phyloP scores from a whole-genome alignment of 2,888 invertebrate genomes.

The Cephonodes hylas region DNA sequence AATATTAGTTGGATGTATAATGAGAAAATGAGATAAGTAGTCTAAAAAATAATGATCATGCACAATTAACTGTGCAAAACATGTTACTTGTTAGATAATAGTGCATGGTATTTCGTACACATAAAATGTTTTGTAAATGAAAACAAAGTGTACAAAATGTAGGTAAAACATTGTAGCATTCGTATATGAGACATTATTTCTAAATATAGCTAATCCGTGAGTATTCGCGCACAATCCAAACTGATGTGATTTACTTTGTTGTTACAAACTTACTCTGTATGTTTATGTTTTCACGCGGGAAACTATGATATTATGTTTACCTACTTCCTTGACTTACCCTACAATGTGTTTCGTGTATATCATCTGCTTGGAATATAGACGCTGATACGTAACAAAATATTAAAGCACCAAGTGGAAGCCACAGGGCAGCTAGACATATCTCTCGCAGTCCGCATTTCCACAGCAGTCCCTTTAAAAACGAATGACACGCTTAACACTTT shows the following conservation, averaged over 20 bases:
- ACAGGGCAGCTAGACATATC: conserved; percentile 91
- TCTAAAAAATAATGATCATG: too few species aligned
- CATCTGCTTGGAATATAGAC: conserved; percentile 94
- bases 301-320: not conserved
- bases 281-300: not conserved
- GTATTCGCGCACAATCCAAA: not conserved
- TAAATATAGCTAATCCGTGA: too few species aligned
- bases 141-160: too few species aligned
- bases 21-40: too few species aligned
- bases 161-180: too few species aligned
- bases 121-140: too few species aligned
- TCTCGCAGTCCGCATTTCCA: conserved; percentile 89
- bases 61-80: too few species aligned
- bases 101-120: too few species aligned
- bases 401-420: conserved; percentile 91
- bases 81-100: too few species aligned
- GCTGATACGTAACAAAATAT: conserved; percentile 94
- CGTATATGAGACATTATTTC: too few species aligned
- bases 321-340: conserved; percentile 83
- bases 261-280: not conserved
- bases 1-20: too few species aligned
- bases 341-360: conserved; percentile 97
- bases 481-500: not conserved
- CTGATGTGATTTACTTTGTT: too few species aligned
- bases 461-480: conserved; percentile 76